These are phyloP conservation scores for Pasiphila rectangulata DNA, from an alignment of 2,888 invertebrate genomes.

Conservation along the genomic window DNA sequence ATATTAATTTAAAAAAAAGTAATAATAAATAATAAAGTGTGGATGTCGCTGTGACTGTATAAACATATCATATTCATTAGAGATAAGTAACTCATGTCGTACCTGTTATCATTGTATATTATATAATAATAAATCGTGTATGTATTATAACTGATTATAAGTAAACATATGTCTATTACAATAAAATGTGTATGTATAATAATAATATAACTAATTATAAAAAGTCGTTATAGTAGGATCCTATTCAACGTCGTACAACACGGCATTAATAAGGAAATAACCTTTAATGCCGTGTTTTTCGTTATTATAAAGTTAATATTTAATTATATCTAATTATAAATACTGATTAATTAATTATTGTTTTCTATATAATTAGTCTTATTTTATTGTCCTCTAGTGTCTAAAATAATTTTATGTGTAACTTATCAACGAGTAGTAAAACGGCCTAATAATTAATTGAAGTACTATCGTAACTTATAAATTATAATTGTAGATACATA, in stretches of 20 bases:
- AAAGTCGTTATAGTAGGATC: too few relatives aligned
- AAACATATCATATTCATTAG: slow-evolving; percentile 43
- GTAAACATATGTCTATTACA: not conserved
- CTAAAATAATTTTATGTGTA: slow-evolving; percentile 32
- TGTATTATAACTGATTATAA: not conserved
- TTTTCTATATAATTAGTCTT: not conserved
- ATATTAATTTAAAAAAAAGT: slow-evolving; percentile 1
- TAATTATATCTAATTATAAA: too few relatives aligned
- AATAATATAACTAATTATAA: not conserved
- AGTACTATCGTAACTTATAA: slow-evolving; percentile 36
- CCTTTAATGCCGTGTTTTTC: too few relatives aligned
- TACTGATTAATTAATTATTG: too few relatives aligned
- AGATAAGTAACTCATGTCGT: slow-evolving; percentile 32
- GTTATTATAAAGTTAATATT: too few relatives aligned
- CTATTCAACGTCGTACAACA: too few relatives aligned
- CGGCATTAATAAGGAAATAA: too few relatives aligned
- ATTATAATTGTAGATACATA: slow-evolving; percentile 9
- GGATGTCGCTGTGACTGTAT: slow-evolving; percentile 24
- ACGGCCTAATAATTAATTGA: slow-evolving; percentile 75
- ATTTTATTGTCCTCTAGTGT: slow-evolving; percentile 1
- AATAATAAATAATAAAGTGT: slow-evolving; percentile 11
- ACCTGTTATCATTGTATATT: slow-evolving; percentile 41
- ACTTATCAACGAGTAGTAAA: slow-evolving; percentile 75
- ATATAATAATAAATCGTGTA: slow-evolving; percentile 14
- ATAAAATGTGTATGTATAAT: not conserved